Evolutionary conservation across 2,888 invertebrate genomes (phyloP), one percentile per base, ranked within the genome.

Genomic region (Vesta saturnalis): DNA sequence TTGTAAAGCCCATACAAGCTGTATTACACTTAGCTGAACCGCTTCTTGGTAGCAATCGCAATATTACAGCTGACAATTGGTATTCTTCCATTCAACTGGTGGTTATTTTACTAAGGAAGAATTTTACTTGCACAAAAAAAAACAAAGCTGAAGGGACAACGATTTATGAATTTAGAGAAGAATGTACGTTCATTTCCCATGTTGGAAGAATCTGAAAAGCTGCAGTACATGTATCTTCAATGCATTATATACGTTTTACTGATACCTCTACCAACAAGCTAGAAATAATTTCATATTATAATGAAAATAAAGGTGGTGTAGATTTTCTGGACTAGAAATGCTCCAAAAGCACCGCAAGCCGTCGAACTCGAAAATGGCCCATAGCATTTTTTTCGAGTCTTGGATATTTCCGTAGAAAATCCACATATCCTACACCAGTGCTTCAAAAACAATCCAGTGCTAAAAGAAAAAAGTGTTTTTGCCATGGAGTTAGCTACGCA

Each of bases 121-220:
- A 64, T 15, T 67, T 69, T 21, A 72, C 64, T 21, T 43, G 19
- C 62, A 58, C 8, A 47, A 69, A 22, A 67, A 59, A 63, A 56
- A 60, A 12, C 30, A 60, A 43, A 47, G 19, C 22, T 23, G 62
- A 61, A 15, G 59, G 56, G 19, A 60, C 70, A 21, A 65, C 73
- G 18, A 19, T 74, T 5, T 78, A 77, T 67, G 73, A 74, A 6
- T 73, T 73, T 65, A 72, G 72, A 46, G 39, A 72, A 54, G 67
- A 74, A 18, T 35, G 59, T 2, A 75, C 73, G 12, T 47, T 77
- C 8, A 72, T 76, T 10, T 78, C 76, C 0, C 74, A 73, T 60
- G 70, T 72, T n/a, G 59, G 74, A 6, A 72, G 69, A 62, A 62
- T 46, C 19, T 72, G 71, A 23, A 74, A 72, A 69, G 39, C 66